These are phyloP conservation scores for Aphaenogaster floridana DNA, from an alignment of 1,140 invertebrate species.

Conservation along the genomic window DNA sequence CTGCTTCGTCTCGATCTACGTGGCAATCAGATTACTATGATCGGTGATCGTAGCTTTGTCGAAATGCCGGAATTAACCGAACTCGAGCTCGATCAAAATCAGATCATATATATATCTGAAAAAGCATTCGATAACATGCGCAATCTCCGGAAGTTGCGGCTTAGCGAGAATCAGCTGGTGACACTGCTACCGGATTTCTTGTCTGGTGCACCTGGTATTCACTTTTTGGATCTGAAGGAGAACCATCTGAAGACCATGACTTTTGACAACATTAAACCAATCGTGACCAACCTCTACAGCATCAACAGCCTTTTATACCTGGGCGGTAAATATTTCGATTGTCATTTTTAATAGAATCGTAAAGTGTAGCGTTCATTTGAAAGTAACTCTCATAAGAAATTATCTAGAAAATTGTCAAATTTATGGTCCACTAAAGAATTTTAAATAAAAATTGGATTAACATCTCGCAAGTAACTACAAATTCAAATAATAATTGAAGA, in stretches of 20 bases:
- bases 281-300: conserved; percentile 92
- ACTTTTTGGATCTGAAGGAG: conserved; percentile 91
- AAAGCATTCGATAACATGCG: conserved; percentile 91
- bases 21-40: conserved; percentile 90
- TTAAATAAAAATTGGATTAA: not conserved
- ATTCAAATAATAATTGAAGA: not conserved
- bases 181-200: conserved; percentile 90
- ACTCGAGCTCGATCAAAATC: conserved; percentile 91
- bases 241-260: conserved; percentile 92
- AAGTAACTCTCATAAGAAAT: not conserved
- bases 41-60: conserved; percentile 91
- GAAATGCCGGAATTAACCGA: conserved; percentile 91
- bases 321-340: conserved; percentile 89
- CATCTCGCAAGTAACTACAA: not conserved
- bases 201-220: conserved; percentile 88
- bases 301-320: conserved; percentile 90
- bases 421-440: not conserved
- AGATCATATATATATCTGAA: conserved; percentile 90
- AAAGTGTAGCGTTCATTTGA: not conserved
- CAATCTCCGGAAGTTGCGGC: conserved; percentile 89
- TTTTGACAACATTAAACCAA: conserved; percentile 90
- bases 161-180: conserved; percentile 91
- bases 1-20: conserved; percentile 90
- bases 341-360: not conserved
- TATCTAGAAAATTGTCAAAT: not conserved